Conservation (phyloP, 1,140 invertebrate species). For the Wasmannia auropunctata region DNA sequence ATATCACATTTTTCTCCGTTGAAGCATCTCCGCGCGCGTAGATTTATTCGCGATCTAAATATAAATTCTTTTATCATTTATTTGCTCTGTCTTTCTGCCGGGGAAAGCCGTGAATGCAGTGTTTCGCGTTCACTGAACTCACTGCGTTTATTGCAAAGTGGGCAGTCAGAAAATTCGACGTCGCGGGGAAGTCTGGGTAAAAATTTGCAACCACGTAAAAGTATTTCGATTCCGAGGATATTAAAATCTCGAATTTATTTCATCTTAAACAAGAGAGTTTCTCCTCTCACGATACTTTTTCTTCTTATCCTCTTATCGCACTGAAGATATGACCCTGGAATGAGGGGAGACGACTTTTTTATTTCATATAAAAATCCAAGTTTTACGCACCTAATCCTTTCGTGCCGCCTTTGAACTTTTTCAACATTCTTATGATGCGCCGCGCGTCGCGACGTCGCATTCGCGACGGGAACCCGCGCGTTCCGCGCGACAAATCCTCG, state of each 20-base stretch:
- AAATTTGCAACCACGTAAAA: background rate
- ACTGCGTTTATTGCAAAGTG: background rate
- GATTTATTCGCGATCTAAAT: constrained; percentile 39
- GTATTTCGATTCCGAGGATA: background rate
- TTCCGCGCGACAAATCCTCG: background rate
- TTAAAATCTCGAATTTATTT: constrained; percentile 10
- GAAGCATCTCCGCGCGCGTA: background rate
- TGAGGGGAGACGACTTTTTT: background rate
- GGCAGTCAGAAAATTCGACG: background rate
- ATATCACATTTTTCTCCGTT: constrained; percentile 15
- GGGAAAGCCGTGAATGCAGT: background rate
- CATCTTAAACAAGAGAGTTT: background rate
- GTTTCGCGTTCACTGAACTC: constrained; percentile 32
- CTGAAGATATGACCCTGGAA: background rate
- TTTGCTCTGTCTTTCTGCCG: background rate
- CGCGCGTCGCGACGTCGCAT: background rate
- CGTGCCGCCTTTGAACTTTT: background rate
- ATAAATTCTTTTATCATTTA: constrained; percentile 40
- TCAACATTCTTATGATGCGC: constrained; percentile 20
- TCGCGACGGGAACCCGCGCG: background rate
- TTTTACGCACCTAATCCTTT: background rate
- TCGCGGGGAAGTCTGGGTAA: background rate
- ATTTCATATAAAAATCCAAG: constrained; percentile 22
- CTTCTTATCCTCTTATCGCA: background rate
- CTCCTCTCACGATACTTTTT: background rate